A percentile compares a stretch with the other conserved stretches of the same genome.
Evolutionary conservation across 2,113 vertebrate species (phyloP).

Genomic region (Myotis brandtii): DNA sequence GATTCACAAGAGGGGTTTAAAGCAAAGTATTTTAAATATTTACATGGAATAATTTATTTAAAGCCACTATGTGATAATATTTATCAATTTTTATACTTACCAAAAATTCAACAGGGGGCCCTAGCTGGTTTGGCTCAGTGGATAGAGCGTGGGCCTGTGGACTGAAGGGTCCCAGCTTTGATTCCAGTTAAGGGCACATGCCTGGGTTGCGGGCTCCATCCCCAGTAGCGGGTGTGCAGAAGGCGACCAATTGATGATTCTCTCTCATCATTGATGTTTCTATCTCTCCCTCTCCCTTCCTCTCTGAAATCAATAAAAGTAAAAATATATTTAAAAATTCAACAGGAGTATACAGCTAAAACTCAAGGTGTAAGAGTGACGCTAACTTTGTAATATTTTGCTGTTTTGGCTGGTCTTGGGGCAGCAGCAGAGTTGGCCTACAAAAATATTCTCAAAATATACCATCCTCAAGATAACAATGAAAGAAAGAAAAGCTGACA

Average conservation of each 20-base stretch:
- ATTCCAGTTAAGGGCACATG: too few species aligned
- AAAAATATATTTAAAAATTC: neutral
- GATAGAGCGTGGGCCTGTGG: too few species aligned
- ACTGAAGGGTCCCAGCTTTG: too few species aligned
- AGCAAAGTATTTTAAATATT: neutral
- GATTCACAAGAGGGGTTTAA: neutral
- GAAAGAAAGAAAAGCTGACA: neutral
- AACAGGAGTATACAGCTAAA: neutral
- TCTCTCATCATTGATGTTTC: too few species aligned
- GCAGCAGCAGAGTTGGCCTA: neutral
- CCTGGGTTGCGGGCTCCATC: too few species aligned
- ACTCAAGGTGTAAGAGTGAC: neutral
- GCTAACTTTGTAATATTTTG: slow-evolving; percentile 22
- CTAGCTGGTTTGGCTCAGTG: too few species aligned
- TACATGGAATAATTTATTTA: slow-evolving; percentile 22
- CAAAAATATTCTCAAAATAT: slow-evolving; percentile 40
- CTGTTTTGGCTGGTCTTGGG: neutral
- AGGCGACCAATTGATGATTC: too few species aligned
- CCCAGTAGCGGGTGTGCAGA: too few species aligned
- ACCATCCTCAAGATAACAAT: neutral
- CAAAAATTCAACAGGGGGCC: neutral
- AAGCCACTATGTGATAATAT: neutral
- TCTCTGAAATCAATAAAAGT: too few species aligned
- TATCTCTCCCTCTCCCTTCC: too few species aligned
- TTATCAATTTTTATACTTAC: neutral